Conservation (phyloP, 2,113 vertebrate genomes). For the Clarias gariepinus region DNA sequence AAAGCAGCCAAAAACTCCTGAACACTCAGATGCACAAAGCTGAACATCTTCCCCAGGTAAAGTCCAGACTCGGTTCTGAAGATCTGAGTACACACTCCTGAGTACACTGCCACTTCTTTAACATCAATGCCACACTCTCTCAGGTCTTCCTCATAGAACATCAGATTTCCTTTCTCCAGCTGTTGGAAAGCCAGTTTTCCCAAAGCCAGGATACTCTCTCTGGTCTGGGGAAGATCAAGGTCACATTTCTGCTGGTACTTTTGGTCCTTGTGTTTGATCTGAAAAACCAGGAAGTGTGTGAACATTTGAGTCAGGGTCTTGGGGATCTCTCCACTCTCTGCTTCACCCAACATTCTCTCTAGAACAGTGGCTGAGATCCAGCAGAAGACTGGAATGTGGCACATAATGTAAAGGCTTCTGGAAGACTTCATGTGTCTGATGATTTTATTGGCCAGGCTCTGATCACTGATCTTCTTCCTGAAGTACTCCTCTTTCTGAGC, state of each 20-base stretch:
- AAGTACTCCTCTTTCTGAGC: not conserved
- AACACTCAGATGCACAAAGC: not conserved
- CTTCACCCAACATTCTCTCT: not conserved
- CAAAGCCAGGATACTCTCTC: not conserved
- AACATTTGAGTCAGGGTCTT: not conserved
- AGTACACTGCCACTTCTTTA: not conserved
- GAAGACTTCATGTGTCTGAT: not conserved
- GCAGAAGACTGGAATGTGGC: not conserved
- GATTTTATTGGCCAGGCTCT: not conserved
- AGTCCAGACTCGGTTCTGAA: not conserved
- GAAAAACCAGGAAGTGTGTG: not conserved
- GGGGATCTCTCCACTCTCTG: not conserved
- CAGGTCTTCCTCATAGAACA: not conserved
- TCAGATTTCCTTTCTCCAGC: not conserved
- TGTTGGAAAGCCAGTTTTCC: constrained; percentile 3
- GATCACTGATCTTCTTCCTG: not conserved
- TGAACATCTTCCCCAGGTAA: not conserved
- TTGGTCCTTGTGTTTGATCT: too few species aligned
- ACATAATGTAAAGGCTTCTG: not conserved
- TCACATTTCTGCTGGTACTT: too few species aligned
- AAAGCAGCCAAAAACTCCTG: not conserved
- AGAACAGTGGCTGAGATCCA: not conserved
- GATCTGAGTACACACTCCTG: not conserved
- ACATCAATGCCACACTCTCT: not conserved
- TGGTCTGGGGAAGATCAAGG: not conserved